phyloP scores from a whole-genome alignment of 2,113 vertebrate species.

The Leucopsar rothschildi region DNA sequence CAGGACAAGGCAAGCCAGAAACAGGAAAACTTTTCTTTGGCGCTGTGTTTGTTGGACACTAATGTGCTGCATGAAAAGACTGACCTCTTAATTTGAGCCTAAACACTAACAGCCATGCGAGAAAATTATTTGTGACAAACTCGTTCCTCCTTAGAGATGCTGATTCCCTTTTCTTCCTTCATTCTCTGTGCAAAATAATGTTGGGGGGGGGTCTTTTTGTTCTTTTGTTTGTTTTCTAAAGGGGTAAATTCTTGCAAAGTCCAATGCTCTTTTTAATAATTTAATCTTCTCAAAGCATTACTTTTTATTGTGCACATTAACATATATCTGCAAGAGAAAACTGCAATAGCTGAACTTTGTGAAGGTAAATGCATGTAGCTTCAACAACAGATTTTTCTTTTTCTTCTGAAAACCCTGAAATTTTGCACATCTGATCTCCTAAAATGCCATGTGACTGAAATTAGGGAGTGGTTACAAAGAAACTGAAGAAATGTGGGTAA shows the following conservation, averaged over 20 bases:
- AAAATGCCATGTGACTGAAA: neutral
- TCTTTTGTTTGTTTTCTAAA: neutral
- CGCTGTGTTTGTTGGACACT: neutral
- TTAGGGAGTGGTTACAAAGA: neutral
- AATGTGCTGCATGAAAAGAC: neutral
- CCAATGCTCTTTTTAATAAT: neutral
- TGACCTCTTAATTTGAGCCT: neutral
- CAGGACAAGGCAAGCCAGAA: neutral
- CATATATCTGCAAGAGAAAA: neutral
- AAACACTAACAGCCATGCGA: neutral
- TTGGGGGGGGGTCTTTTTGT: rapidly evolving
- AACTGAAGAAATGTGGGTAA: neutral
- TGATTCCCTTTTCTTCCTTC: neutral
- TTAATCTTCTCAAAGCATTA: neutral
- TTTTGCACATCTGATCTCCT: neutral
- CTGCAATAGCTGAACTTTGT: neutral
- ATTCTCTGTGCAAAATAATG: neutral
- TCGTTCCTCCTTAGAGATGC: neutral
- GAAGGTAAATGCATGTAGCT: neutral
- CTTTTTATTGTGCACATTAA: neutral
- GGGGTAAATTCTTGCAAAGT: neutral
- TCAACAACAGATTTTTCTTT: neutral
- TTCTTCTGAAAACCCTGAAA: neutral
- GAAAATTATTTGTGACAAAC: neutral
- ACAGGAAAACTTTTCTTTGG: neutral